Evolutionary conservation across 2,888 invertebrate species (phyloP), one percentile per base, ranked within the genome.

Genomic region (Drosophila nr. fundita): DNA sequence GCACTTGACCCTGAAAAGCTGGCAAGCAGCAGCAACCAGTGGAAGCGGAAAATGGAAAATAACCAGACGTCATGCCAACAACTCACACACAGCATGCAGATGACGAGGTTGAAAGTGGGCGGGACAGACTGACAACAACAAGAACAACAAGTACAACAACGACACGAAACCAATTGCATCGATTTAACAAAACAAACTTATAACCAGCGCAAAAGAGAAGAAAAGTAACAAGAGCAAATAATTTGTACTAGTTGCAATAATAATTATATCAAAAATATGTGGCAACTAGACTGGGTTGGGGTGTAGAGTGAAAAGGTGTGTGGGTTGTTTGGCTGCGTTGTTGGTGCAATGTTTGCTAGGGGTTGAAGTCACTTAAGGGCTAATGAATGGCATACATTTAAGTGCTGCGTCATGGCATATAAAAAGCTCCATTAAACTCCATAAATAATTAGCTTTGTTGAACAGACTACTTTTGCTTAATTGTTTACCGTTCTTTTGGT

Each of bases 31-130:
- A 55, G 29, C 55, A 57, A 54, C 36, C 24, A 57, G 55, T 38
- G n/a, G 38, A 49, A 64, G 38, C 62, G 52, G 62, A 64, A 72
- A 66, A 48, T 71, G 88, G 87, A 86, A 89, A 88, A 81, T 84
- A 68, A 73, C 87, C 78, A 75, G 57, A 84, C 78, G 89, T 83
- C 87, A 86, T 81, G 83, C 80, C 68, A 82, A 73, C 50, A 38
- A 55, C 54, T 55, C n/a, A 36, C 34, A 40, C 65, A 62, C 78
- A 83, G 80, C 83, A 81, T 85, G 73, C 81, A 67, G 30, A 62
- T 65, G 57, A 18, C 64, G 48, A 45, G 53, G 50, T 54, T 29
- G 52, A 5, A n/a, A 11, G 5, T 18, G 40, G n/a, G 42, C 24
- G 30, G 24, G 64, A n/a, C 34, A 27, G 21, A 30, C 29, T 42